Evolutionary conservation across 2,888 invertebrate genomes (phyloP).

Genomic region (Cyaniris semiargus): DNA sequence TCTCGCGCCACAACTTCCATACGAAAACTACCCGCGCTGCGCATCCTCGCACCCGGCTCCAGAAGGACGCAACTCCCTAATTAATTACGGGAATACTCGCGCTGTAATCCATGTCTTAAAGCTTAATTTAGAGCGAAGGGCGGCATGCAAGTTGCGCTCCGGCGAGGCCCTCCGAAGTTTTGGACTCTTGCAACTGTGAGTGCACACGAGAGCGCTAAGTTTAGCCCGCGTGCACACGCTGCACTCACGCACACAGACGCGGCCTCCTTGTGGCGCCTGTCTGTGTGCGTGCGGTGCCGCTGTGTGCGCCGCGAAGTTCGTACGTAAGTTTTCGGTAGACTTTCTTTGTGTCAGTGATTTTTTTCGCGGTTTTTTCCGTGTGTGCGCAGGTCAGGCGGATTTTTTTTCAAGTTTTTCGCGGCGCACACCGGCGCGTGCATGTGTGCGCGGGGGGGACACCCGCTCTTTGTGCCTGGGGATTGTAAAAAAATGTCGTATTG

Average conservation of each 20-base stretch:
- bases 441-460: slow-evolving; percentile 65
- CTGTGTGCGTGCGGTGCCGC: slow-evolving; percentile 47
- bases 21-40: slow-evolving; percentile 78
- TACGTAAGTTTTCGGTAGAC: slow-evolving; percentile 78
- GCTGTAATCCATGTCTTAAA: slow-evolving; percentile 34
- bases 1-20: slow-evolving; percentile 76
- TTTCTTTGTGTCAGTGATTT: slow-evolving; percentile 81
- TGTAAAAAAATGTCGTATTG: slow-evolving; percentile 81
- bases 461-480: slow-evolving; percentile 78
- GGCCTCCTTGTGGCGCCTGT: slow-evolving; percentile 55
- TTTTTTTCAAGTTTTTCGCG: slow-evolving; percentile 76
- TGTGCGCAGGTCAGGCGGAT: slow-evolving; percentile 76
- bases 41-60: slow-evolving; percentile 50
- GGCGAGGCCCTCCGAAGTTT: slow-evolving; percentile 59
- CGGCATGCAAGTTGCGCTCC: slow-evolving; percentile 44
- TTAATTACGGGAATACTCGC: slow-evolving; percentile 38
- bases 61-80: slow-evolving; percentile 48
- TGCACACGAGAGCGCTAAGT: slow-evolving; percentile 67
- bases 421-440: slow-evolving; percentile 57
- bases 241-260: slow-evolving; percentile 65
- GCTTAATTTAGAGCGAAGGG: slow-evolving; percentile 34
- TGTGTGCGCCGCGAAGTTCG: slow-evolving; percentile 72
- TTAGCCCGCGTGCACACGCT: slow-evolving; percentile 66
- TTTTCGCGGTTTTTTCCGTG: slow-evolving; percentile 65
- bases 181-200: slow-evolving; percentile 71